Percentiles rank a stretch among this genome's conserved stretches.
These are phyloP conservation scores for Tethea ocularis DNA, from an alignment of 2,888 invertebrate species.

Conservation along the genomic window DNA sequence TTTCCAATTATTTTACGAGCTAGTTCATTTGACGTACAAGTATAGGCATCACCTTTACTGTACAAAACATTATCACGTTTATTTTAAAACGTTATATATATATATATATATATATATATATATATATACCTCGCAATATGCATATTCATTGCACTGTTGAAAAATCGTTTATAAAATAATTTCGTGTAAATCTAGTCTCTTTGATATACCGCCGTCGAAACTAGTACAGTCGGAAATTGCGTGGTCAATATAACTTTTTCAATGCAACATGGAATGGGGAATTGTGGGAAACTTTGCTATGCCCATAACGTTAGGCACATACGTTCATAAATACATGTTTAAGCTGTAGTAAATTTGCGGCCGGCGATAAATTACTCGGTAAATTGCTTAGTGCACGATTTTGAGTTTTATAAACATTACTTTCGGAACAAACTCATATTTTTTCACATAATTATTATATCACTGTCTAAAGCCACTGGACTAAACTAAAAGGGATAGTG, in stretches of 20 bases:
- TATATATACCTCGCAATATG: not conserved
- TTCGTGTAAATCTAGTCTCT: constrained; percentile 7
- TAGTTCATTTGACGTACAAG: no score
- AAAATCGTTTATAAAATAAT: not conserved
- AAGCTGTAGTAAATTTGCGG: not conserved
- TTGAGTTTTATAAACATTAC: not conserved
- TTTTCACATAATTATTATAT: not conserved
- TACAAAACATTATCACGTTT: not conserved
- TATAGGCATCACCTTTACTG: no score
- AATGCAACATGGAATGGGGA: not conserved
- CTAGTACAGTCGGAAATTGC: constrained; percentile 8
- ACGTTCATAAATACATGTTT: not conserved
- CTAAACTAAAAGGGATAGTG: no score
- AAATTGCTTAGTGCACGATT: not conserved
- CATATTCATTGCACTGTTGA: not conserved
- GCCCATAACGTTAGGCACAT: not conserved
- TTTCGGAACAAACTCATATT: not conserved
- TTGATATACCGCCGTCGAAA: constrained; percentile 11
- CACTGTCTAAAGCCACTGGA: no score
- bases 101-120: not conserved
- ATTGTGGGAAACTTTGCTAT: constrained; percentile 5
- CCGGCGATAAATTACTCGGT: not conserved
- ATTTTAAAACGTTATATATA: not conserved
- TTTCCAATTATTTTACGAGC: no score
- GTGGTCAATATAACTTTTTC: constrained; percentile 11